Evolutionary conservation across 2,797 vertebrate genomes (phyloP), one percentile per base, ranked within the genome.

Genomic region (Microcaecilia unicolor): DNA sequence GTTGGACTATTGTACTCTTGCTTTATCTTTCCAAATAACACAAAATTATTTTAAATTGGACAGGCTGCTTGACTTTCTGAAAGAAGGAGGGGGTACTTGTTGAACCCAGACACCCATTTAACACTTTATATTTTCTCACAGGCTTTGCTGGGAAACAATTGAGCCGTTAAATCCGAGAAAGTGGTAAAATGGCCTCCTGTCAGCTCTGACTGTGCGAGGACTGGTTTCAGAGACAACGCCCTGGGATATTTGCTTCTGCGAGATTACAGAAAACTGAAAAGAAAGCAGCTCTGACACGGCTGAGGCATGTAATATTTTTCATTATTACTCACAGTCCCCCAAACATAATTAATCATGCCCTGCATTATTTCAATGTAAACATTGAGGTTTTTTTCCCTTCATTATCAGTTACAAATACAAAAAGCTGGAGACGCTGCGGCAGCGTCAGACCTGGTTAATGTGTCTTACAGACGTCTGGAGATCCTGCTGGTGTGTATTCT

Each of bases 371-470:
- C 54, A 70, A 67, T 32, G 18, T 61, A 67, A 70, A 67, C 64
- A 70, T 53, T 38, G n/a, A n/a, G n/a, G 53, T n/a, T n/a, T n/a
- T 40, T 32, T 63, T 51, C 51, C 57, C 36, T 61, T 64, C 59
- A 56, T 66, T 66, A 72, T 64, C 64, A 41, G 61, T 66, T 67
- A 22, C 50, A 55, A 53, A 64, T 48, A 67, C 57, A 64, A 36
- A 61, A 51, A 41, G 41, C 53, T 59, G 55, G 64, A 72, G 61
- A 65, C 64, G 64, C 53, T 50, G 63, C 64, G 56, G 53, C n/a
- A 41, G 61, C 54, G 59, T 54, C 63, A 67, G 61, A 59, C 61
- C 55, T 15, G 19, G 31, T 52, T 70, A 64, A 70, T 66, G 65
- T 57, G 48, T 62, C 60, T 56, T 55, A 65, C 48, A 47, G 51